Conservation (phyloP, 1,140 invertebrate species). For the Drosophila subobscura region DNA sequence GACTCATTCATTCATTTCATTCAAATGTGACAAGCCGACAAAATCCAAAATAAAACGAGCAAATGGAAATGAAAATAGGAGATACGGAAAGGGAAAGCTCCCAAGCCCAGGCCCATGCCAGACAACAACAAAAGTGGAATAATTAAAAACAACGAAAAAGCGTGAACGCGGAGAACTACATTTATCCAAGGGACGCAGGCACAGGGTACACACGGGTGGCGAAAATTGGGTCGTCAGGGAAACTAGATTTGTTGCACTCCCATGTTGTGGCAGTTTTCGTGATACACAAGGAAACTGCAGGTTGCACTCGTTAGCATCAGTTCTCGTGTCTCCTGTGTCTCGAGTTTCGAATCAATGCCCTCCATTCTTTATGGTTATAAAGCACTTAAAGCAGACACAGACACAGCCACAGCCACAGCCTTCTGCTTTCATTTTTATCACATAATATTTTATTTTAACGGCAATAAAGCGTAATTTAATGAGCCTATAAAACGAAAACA, state of each 20-base stretch:
- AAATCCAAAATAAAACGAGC: conserved; percentile 43
- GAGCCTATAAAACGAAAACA: conserved; percentile 81
- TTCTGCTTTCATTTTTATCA: conserved; percentile 71
- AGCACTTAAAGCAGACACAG: conserved; percentile 12
- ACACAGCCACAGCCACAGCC: conserved; percentile 57
- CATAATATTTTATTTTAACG: conserved; percentile 82
- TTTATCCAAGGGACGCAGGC: conserved; percentile 10
- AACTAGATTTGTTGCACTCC: conserved; percentile 34
- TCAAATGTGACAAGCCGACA: conserved; percentile 75
- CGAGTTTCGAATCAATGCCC: conserved; percentile 1
- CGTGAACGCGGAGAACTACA: conserved; percentile 44
- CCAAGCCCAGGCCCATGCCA: conserved; percentile 8
- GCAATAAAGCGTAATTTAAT: conserved; percentile 83
- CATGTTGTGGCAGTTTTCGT: conserved; percentile 28
- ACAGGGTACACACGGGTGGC: conserved; percentile 5
- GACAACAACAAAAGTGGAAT: conserved; percentile 57
- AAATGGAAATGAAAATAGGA: conserved; percentile 9
- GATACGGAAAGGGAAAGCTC: too few relatives aligned
- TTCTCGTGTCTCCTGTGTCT: conserved; percentile 4
- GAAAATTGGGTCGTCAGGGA: conserved; percentile 41
- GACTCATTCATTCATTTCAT: conserved; percentile 74
- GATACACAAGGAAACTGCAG: conserved; percentile 16
- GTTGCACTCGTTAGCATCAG: conserved; percentile 11
- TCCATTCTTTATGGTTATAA: conserved; percentile 4
- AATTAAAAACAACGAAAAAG: conserved; percentile 68